Percentiles rank a stretch among this genome's conserved stretches.
These are phyloP conservation scores for Grapholita molesta DNA, from an alignment of 1,140 invertebrate species.

Conservation along the genomic window DNA sequence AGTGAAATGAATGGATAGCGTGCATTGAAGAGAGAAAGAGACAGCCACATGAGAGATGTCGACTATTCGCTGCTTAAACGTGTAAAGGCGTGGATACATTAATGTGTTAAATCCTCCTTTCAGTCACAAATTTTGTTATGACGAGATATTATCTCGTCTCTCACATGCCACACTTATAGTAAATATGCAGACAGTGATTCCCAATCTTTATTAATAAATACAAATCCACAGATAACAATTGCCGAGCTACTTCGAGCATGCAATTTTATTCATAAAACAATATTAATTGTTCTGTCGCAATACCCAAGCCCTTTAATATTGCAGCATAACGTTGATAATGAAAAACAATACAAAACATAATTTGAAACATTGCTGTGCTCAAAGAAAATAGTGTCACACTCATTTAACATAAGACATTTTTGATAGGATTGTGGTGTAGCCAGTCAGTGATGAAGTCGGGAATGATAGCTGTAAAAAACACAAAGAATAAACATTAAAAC, in stretches of 20 bases:
- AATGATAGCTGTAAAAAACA: neutral
- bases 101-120: conserved; percentile 20
- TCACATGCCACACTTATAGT: neutral
- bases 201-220: neutral
- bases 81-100: conserved; percentile 21
- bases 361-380: neutral
- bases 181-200: neutral
- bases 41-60: conserved; percentile 76
- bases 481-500: neutral
- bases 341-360: neutral
- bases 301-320: neutral
- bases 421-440: neutral
- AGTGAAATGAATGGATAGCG: conserved; percentile 54
- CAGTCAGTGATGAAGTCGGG: neutral
- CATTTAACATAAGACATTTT: neutral
- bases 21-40: conserved; percentile 52
- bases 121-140: neutral
- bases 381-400: neutral
- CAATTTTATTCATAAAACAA: neutral
- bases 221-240: neutral
- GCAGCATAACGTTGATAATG: neutral
- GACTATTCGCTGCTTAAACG: conserved; percentile 47
- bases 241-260: neutral
- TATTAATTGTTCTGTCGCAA: neutral
- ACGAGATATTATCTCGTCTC: neutral